Evolutionary conservation across 2,797 vertebrate species (phyloP), one percentile per base, ranked within the genome.

Genomic region (Sebastes iracundus): DNA sequence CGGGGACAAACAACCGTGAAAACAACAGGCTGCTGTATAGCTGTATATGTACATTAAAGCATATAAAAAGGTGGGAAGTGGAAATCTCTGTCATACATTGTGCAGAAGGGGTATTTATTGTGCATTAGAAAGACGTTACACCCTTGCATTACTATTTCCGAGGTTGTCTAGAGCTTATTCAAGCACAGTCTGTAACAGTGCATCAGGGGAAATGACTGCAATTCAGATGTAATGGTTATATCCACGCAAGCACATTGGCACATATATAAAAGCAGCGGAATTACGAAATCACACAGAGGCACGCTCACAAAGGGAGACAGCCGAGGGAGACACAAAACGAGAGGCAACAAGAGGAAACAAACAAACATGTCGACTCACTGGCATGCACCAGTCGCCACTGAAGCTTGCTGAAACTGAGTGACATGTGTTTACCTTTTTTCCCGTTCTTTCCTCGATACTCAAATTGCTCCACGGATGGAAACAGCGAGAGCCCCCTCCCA

Each of bases 351-450:
- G 49, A 75, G 28, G 58, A 82, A 85, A 80, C 56, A 85, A 78
- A 33, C 72, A 75, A 79, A 88, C 81, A 65, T 30, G 30, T 56
- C 4, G 55, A 78, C 77, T 85, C 80, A 59, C 80, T 67, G 76
- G 72, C 23, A 71, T 22, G 82, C 82, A 87, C 77, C 90, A 86
- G 78, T 92, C 81, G 67, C 65, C 84, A 55, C 72, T 76, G 81
- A 87, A 83, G 77, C 85, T 76, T 76, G 61, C 77, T 82, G 65
- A 77, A 85, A 63, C 76, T 88, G 91, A 92, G 73, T 92, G 92
- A 91, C 88, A 82, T 77, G 86, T 91, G 90, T 93, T 93, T 93
- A 92, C 91, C 66, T 80, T 87, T 84, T 89, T 72, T 46, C 46
- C 22, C 83, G 33, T 88, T 90, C 79, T 83, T 66, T 90, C 77